Percentiles rank a stretch among this genome's conserved stretches.
phyloP scores from a whole-genome alignment of 2,888 invertebrate species.

The Eristalis tenax region DNA sequence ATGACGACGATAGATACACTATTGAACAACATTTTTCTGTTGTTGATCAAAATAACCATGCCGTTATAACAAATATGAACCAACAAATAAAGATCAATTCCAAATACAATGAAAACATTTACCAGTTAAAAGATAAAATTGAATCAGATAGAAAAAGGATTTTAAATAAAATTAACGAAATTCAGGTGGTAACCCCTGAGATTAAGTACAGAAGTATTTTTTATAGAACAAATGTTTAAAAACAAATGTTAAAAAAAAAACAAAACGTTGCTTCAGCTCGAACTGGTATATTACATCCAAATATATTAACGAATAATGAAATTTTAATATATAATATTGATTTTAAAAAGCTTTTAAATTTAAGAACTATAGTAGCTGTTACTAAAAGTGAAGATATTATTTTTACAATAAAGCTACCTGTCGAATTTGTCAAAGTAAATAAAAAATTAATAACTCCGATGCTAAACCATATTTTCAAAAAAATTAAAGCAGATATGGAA shows the following conservation, averaged over 20 bases:
- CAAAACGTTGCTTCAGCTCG: no score
- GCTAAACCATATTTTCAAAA: background rate
- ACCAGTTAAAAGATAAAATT: no score
- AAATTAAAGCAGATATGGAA: background rate
- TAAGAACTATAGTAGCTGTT: no score
- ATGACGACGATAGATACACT: slow-evolving; percentile 56
- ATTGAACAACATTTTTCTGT: slow-evolving; percentile 49
- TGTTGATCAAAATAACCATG: slow-evolving; percentile 49
- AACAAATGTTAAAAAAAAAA: background rate
- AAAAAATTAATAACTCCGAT: no score
- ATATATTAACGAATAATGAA: no score
- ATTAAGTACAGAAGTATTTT: background rate
- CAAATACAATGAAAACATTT: background rate
- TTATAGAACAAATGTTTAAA: background rate
- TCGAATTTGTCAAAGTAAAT: no score
- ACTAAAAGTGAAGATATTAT: no score
- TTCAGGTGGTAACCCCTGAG: no score
- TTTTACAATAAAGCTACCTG: no score
- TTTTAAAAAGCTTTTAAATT: no score
- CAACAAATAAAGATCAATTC: background rate
- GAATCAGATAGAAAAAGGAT: background rate
- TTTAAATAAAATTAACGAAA: background rate
- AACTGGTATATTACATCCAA: no score
- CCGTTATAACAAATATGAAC: slow-evolving; percentile 3
- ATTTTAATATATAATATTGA: no score